Conservation (phyloP, 2,888 invertebrate genomes). For the Eupelmus urozonus region DNA sequence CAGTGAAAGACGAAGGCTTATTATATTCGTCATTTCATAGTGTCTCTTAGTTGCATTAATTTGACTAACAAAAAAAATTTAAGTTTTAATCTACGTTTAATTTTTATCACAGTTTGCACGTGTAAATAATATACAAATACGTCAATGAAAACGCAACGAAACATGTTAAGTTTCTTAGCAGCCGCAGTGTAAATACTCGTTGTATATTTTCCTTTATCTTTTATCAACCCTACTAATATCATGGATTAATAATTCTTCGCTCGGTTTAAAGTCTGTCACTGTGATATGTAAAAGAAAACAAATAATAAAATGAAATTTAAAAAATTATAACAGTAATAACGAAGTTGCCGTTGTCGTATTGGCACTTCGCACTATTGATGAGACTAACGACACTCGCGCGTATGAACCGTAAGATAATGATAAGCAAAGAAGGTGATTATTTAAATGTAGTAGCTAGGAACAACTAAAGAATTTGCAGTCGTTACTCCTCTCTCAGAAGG, state of each 20-base stretch:
- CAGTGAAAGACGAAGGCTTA: constrained; percentile 63
- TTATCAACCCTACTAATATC: constrained; percentile 13
- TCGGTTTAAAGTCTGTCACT: constrained; percentile 55
- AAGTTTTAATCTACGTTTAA: constrained; percentile 28
- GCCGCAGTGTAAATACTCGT: constrained; percentile 58
- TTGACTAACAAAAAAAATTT: constrained; percentile 32
- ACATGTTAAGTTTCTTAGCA: constrained; percentile 39
- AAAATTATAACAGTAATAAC: constrained; percentile 59
- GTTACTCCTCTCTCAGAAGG: constrained; percentile 48
- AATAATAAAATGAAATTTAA: too few relatives aligned
- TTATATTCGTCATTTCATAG: constrained; percentile 52
- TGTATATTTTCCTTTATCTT: constrained; percentile 46
- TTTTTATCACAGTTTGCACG: constrained; percentile 36
- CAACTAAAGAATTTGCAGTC: constrained; percentile 60
- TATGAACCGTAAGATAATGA: constrained; percentile 57
- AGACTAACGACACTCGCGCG: constrained; percentile 51
- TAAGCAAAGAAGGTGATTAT: constrained; percentile 61
- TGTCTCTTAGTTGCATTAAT: constrained; percentile 37
- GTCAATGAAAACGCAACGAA: constrained; percentile 27
- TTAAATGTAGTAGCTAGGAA: constrained; percentile 65
- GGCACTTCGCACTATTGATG: constrained; percentile 51
- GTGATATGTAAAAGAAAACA: constrained; percentile 48
- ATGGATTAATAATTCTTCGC: constrained; percentile 30
- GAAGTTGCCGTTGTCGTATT: constrained; percentile 7
- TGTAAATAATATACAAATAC: constrained; percentile 46